Evolutionary conservation across 1,140 invertebrate genomes (phyloP).

Genomic region (Diachasmimorpha longicaudata): DNA sequence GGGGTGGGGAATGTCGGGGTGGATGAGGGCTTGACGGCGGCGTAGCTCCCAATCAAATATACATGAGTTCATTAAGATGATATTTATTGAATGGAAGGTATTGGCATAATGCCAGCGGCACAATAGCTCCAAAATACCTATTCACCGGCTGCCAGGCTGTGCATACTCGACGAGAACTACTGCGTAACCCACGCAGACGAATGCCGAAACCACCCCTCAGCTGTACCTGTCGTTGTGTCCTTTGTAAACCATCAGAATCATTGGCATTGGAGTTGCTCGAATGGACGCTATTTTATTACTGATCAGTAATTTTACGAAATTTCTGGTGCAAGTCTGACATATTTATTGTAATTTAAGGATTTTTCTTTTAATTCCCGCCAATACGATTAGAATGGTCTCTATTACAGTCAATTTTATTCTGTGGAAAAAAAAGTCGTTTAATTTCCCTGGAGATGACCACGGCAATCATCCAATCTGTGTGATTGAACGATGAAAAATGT

Average conservation of each 20-base stretch:
- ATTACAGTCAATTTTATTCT: not conserved
- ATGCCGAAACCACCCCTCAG: not conserved
- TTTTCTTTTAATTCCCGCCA: too few relatives aligned
- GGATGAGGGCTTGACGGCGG: slow-evolving; percentile 26
- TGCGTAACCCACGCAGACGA: not conserved
- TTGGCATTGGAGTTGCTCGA: slow-evolving; percentile 14
- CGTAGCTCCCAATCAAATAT: slow-evolving; percentile 47
- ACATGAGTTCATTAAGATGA: slow-evolving; percentile 54
- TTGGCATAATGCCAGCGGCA: slow-evolving; percentile 45
- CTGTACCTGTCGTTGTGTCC: slow-evolving; percentile 12
- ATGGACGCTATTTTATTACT: slow-evolving; percentile 17
- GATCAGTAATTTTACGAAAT: not conserved
- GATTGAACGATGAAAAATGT: slow-evolving; percentile 7
- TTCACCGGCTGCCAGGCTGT: slow-evolving; percentile 31
- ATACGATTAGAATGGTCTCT: not conserved
- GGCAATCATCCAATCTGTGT: not conserved
- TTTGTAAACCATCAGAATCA: slow-evolving; percentile 24
- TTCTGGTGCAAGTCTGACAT: not conserved
- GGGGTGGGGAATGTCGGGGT: slow-evolving; percentile 21
- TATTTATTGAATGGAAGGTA: slow-evolving; percentile 51
- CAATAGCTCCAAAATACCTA: slow-evolving; percentile 48
- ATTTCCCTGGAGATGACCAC: slow-evolving; percentile 1
- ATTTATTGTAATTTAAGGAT: too few relatives aligned
- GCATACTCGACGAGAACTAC: slow-evolving; percentile 18
- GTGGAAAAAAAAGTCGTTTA: not conserved